Evolutionary conservation across 1,140 invertebrate species (phyloP).

Genomic region (Drusus annulatus): DNA sequence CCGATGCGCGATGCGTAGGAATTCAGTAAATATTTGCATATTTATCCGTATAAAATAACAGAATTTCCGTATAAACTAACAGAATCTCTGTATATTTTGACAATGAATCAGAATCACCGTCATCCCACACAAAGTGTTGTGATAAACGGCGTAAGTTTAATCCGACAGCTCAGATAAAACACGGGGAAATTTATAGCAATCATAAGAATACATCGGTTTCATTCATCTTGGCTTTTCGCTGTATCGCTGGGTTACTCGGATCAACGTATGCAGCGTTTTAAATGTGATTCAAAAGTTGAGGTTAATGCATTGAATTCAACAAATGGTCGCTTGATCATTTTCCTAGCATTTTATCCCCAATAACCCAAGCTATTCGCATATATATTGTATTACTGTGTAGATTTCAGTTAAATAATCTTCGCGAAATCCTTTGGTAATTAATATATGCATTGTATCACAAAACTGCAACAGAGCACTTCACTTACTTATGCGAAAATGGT

Average conservation of each 20-base stretch:
- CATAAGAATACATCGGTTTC: slow-evolving; percentile 16
- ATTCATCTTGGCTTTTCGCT: background rate
- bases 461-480: too few relatives aligned
- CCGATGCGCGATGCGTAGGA: slow-evolving; percentile 21
- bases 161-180: slow-evolving; percentile 35
- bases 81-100: slow-evolving; percentile 37
- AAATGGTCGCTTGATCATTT: too few relatives aligned
- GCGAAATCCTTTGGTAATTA: too few relatives aligned
- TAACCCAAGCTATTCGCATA: too few relatives aligned
- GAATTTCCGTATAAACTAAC: slow-evolving; percentile 19
- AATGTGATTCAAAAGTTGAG: too few relatives aligned
- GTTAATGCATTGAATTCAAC: too few relatives aligned
- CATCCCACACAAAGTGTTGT: slow-evolving; percentile 29
- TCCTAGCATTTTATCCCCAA: too few relatives aligned
- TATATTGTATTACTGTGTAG: too few relatives aligned
- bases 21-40: slow-evolving; percentile 29
- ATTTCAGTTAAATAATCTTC: too few relatives aligned
- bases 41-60: slow-evolving; percentile 9
- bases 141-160: slow-evolving; percentile 32
- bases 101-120: slow-evolving; percentile 33
- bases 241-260: background rate
- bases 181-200: slow-evolving; percentile 33
- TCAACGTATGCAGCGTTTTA: too few relatives aligned
- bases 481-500: too few relatives aligned
- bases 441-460: too few relatives aligned